Evolutionary conservation across 2,888 invertebrate genomes (phyloP), one percentile per base, ranked within the genome.

Genomic region (Cataglyphis livida): DNA sequence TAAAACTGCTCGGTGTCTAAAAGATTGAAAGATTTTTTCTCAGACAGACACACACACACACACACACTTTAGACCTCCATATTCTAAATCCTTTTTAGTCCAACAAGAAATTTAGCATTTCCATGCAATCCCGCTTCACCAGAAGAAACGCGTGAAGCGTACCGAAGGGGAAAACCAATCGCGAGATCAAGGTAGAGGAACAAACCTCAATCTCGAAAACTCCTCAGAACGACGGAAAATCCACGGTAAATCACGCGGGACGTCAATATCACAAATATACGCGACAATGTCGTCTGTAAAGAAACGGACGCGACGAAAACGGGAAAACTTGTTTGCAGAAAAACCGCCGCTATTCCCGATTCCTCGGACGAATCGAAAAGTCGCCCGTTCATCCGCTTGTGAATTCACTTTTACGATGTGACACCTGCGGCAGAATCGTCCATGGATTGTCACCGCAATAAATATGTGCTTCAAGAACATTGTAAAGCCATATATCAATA

Each of bases 321-420:
- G 73, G 44, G 79, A 32, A 76, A 76, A 81, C 54, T 64, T 78
- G 62, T 81, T 81, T 81, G 38, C 9, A 6, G 51, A 62, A 54
- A 81, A 62, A 61, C 59, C 61, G 18, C 48, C 51, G 62, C 28
- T 28, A 64, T 41, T 64, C 81, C 9, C 62, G 78, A 75, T 62
- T 38, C 21, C 41, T 25, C 25, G 59, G 35, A 73, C 74, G 59
- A 79, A 81, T 76, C 54, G 85, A 78, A 87, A 87, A 85, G 76
- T 85, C 85, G 79, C 7, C 41, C 38, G 54, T 59, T 65, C 76
- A 81, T 59, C 81, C 74, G 82, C 48, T 78, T 64, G 75, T 44
- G 41, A 87, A 88, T 81, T 82, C 82, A 83, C 84, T 88, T 89
- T 81, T 83, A 65, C 84, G 71, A 74, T 38, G 65, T 70, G 70